Evolutionary conservation across 2,888 invertebrate genomes (phyloP).

Genomic region (Gerris lacustris): DNA sequence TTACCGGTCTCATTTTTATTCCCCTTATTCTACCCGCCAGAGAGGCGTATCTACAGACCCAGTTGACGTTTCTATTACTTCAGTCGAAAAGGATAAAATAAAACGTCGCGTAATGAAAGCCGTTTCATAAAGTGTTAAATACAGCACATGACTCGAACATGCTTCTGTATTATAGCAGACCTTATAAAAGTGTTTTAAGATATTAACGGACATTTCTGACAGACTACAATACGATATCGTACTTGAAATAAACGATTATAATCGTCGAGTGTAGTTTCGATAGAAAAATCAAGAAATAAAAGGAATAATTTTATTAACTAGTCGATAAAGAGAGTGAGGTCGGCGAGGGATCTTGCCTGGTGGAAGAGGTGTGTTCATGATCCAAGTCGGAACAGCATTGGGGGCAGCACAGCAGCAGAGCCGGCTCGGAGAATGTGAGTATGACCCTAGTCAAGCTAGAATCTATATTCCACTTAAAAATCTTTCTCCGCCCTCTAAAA

Average conservation of each 20-base stretch:
- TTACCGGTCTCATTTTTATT: constrained; percentile 3
- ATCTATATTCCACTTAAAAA: constrained; percentile 31
- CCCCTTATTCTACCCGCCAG: not conserved
- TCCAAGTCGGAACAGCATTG: constrained; percentile 16
- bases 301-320: not conserved
- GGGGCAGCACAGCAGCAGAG: constrained; percentile 15
- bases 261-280: too few relatives aligned
- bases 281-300: too few relatives aligned
- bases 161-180: too few relatives aligned
- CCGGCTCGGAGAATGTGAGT: constrained; percentile 34
- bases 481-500: not conserved
- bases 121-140: too few relatives aligned
- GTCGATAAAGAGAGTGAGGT: not conserved
- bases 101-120: too few relatives aligned
- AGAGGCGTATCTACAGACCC: not conserved
- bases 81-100: too few relatives aligned
- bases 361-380: constrained; percentile 13
- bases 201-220: too few relatives aligned
- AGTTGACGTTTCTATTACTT: not conserved
- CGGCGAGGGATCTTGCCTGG: not conserved
- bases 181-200: too few relatives aligned
- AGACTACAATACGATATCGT: too few relatives aligned
- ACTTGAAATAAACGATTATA: too few relatives aligned
- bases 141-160: too few relatives aligned
- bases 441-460: constrained; percentile 38